Conservation (phyloP, 64 coral and sea anemone species). For the Porites australiensis region DNA sequence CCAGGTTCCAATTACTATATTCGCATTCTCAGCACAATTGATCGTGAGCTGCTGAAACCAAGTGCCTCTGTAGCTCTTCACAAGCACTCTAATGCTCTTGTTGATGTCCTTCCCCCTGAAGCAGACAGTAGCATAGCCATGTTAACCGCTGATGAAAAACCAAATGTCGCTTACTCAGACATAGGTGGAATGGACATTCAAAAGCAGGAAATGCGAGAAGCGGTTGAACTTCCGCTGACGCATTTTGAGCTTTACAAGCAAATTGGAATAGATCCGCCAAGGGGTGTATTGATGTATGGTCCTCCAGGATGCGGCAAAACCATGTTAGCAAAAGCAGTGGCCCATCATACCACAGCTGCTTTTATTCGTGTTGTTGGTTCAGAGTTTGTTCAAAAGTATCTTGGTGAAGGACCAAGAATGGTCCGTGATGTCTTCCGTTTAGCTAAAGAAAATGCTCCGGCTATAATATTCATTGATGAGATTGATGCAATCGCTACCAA, state of each 20-base stretch:
- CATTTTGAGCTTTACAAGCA: constrained; percentile 99
- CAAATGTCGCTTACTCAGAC: constrained; percentile 89
- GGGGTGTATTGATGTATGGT: constrained; percentile 94
- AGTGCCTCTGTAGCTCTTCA: constrained; percentile 99
- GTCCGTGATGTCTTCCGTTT: constrained; percentile 96
- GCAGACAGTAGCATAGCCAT: constrained; percentile 99
- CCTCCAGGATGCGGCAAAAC: constrained; percentile 99
- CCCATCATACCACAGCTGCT: constrained; percentile 96
- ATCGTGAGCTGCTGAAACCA: constrained; percentile 96
- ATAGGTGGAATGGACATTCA: constrained; percentile 99
- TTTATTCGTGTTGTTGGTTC: constrained; percentile 99
- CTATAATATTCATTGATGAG: constrained; percentile 99
- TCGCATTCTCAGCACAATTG: constrained; percentile 93
- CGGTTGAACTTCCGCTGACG: constrained; percentile 93
- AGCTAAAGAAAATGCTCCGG: constrained; percentile 98
- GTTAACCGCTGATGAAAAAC: constrained; percentile 93
- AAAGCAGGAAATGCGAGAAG: constrained; percentile 98
- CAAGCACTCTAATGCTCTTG: constrained; percentile 99
- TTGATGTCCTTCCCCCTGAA: constrained; percentile 96
- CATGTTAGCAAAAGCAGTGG: constrained; percentile 99
- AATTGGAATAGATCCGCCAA: constrained; percentile 98
- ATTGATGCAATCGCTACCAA: constrained; percentile 99
- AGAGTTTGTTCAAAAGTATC: constrained; percentile 99
- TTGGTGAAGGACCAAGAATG: constrained; percentile 99
- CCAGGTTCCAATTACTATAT: constrained; percentile 99